These are phyloP conservation scores for Idaea straminata DNA, from an alignment of 2,888 invertebrate species.

Conservation along the genomic window DNA sequence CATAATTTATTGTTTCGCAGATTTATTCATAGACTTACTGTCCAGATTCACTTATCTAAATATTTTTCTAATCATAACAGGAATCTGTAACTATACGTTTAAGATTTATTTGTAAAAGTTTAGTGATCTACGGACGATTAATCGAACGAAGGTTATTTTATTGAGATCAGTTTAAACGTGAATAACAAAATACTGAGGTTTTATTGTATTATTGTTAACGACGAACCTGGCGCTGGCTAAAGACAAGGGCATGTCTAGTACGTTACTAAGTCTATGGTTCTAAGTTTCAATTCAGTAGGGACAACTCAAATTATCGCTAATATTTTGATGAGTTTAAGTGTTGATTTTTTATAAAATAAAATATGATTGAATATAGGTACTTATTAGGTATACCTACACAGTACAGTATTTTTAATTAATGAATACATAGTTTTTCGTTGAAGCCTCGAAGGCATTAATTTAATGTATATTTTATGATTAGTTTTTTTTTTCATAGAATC, in stretches of 20 bases:
- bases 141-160: too few species aligned
- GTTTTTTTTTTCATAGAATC: not conserved
- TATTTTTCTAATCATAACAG: too few species aligned
- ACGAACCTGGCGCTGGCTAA: too few species aligned
- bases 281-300: not conserved
- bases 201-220: too few species aligned
- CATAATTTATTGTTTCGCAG: not conserved
- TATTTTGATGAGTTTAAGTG: not conserved
- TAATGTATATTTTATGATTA: not conserved
- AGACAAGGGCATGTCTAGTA: too few species aligned
- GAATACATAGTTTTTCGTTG: not conserved
- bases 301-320: not conserved
- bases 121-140: too few species aligned
- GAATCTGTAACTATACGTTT: too few species aligned
- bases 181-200: too few species aligned
- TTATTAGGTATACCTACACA: not conserved
- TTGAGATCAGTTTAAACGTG: too few species aligned
- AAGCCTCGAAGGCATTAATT: not conserved
- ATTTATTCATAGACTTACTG: not conserved
- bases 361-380: not conserved
- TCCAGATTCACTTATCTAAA: not conserved
- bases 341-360: not conserved
- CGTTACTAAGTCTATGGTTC: not conserved
- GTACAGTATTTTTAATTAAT: conserved; percentile 1
- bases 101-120: too few species aligned